phyloP scores from a whole-genome alignment of 2,113 vertebrate genomes.

The Dicrurus megarhynchus region DNA sequence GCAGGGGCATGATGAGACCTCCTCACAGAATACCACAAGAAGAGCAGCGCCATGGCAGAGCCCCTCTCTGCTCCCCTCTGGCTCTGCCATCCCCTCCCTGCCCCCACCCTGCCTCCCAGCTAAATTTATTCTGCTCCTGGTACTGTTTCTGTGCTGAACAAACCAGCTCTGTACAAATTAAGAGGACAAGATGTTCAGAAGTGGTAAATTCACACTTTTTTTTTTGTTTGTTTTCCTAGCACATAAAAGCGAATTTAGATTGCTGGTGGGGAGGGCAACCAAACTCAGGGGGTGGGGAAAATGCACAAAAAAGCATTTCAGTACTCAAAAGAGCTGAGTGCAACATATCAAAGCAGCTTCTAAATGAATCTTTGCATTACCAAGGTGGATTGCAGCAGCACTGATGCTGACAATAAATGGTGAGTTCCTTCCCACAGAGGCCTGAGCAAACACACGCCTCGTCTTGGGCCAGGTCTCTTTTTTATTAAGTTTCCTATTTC shows the following conservation, averaged over 20 bases:
- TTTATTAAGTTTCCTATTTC: neutral
- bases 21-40: neutral
- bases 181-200: conserved; percentile 66
- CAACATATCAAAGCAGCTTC: neutral
- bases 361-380: neutral
- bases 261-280: neutral
- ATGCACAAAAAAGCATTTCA: neutral
- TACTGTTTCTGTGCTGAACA: conserved; percentile 14
- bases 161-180: conserved; percentile 28
- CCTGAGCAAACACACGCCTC: accelerated
- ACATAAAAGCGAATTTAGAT: conserved; percentile 51
- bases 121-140: conserved; percentile 40
- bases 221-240: conserved; percentile 33
- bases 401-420: neutral
- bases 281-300: neutral
- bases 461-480: neutral
- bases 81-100: neutral
- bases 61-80: neutral
- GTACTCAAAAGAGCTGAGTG: neutral
- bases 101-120: neutral
- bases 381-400: neutral
- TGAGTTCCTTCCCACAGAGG: neutral
- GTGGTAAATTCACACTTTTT: conserved; percentile 49
- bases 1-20: neutral
- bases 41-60: neutral